Base-by-base conservation (phyloP, 2,797 vertebrate species). In the Enteromius trimaculatus region DNA sequence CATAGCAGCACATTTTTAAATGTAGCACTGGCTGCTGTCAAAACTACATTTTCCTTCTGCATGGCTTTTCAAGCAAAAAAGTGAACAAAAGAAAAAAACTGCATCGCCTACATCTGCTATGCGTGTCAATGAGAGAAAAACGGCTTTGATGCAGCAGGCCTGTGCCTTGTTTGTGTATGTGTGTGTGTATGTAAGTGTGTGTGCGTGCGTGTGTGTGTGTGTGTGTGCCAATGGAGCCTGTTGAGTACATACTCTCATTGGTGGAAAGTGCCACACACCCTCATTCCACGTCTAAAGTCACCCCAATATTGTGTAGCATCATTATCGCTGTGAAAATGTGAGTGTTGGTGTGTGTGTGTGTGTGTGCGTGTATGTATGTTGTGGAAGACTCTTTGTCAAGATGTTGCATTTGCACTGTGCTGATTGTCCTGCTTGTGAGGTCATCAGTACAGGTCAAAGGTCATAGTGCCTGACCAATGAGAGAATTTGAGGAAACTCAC, bases 21-120 rank as follows among this genome's bases (percentile, higher is more conserved):
- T 96, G 96, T 99, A 99, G 97, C 97, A 96, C 97, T 99, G 98
- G 98, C 98, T 99, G 97, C 97, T 97, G 96, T 99, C 97, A 98
- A 97, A 83, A 97, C 96, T 98, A 97, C 97, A 97, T 98, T 97
- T 98, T 97, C 96, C 97, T 83, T 97, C 96, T 99, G 98, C 98
- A 99, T 99, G 98, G 98, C 98, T 99, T 99, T 96, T 96, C 66
- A 81, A 87, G 84, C 84, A 78, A 82, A 79, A 84, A 53, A 92
- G 87, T 75, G 13, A 86, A 75, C 74, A 66, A 49, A 80, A 60
- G 65, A 90, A 90, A 91, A 42, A 93, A 92, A 92, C 92, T 97
- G 95, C 95, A 97, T 97, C 97, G 97, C 96, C 96, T 97, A 97
- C 97, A 97, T 98, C 96, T 97, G 97, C 96, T 96, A 92, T 95